Evolutionary conservation across 2,888 invertebrate species (phyloP).

Genomic region (Drymonia ruficornis): DNA sequence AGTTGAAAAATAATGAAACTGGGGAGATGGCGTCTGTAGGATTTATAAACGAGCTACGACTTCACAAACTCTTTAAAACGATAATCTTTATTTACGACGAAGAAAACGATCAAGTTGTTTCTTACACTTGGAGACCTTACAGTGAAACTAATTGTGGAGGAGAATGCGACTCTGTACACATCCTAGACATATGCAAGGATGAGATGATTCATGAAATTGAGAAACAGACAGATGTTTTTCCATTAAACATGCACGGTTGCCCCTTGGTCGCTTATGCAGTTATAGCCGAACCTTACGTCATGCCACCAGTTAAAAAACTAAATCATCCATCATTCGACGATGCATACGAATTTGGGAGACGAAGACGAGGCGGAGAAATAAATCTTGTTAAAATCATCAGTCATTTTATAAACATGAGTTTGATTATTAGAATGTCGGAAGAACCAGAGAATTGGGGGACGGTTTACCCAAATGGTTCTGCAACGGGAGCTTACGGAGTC

Average conservation of each 20-base stretch:
- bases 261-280: slow-evolving; percentile 73
- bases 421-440: slow-evolving; percentile 67
- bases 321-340: slow-evolving; percentile 56
- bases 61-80: slow-evolving; percentile 67
- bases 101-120: slow-evolving; percentile 57
- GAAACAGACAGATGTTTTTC: slow-evolving; percentile 65
- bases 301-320: slow-evolving; percentile 65
- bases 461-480: slow-evolving; percentile 62
- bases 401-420: slow-evolving; percentile 75
- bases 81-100: slow-evolving; percentile 71
- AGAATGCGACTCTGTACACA: slow-evolving; percentile 66
- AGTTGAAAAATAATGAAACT: slow-evolving; percentile 57
- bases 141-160: slow-evolving; percentile 72
- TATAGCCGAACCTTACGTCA: slow-evolving; percentile 77
- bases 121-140: slow-evolving; percentile 78
- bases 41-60: slow-evolving; percentile 71
- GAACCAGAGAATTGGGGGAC: slow-evolving; percentile 72
- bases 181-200: slow-evolving; percentile 70
- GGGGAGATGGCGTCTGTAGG: slow-evolving; percentile 58
- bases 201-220: slow-evolving; percentile 55
- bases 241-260: slow-evolving; percentile 70
- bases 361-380: slow-evolving; percentile 65
- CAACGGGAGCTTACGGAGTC: slow-evolving; percentile 66
- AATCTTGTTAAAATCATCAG: slow-evolving; percentile 76
- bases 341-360: slow-evolving; percentile 61